phyloP scores from a whole-genome alignment of 2,888 invertebrate genomes.

The Heliothis peltigera region DNA sequence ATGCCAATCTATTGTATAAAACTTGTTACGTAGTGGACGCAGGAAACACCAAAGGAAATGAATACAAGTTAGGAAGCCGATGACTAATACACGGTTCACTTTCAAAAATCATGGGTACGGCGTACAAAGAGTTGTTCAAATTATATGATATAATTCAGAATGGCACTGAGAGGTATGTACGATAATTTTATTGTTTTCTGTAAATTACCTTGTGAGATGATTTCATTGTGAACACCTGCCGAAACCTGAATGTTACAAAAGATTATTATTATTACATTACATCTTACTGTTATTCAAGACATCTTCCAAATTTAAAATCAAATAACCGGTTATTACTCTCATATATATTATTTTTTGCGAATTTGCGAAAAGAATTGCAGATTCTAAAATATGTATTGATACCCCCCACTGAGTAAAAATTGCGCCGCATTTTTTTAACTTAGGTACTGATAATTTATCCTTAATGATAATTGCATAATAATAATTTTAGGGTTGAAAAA shows the following conservation, averaged over 20 bases:
- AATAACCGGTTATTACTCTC: background rate
- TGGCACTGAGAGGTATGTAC: slow-evolving; percentile 89
- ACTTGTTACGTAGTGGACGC: slow-evolving; percentile 67
- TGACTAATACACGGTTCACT: slow-evolving; percentile 71
- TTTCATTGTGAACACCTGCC: slow-evolving; percentile 50
- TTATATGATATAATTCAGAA: slow-evolving; percentile 92
- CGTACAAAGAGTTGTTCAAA: slow-evolving; percentile 85
- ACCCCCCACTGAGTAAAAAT: slow-evolving; percentile 44
- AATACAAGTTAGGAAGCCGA: slow-evolving; percentile 75
- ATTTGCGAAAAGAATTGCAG: slow-evolving; percentile 4
- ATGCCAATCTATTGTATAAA: slow-evolving; percentile 63
- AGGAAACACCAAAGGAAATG: slow-evolving; percentile 85
- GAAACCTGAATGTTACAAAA: slow-evolving; percentile 40
- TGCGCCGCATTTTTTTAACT: slow-evolving; percentile 16
- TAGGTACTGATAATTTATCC: slow-evolving; percentile 1
- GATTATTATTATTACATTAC: slow-evolving; percentile 20
- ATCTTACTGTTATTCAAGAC: slow-evolving; percentile 34
- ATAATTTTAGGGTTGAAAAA: background rate
- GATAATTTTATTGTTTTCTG: slow-evolving; percentile 10
- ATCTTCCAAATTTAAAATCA: slow-evolving; percentile 19
- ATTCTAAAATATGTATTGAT: slow-evolving; percentile 8
- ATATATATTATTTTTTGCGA: slow-evolving; percentile 2
- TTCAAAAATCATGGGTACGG: slow-evolving; percentile 80
- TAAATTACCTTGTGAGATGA: slow-evolving; percentile 1
- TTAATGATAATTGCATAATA: slow-evolving; percentile 11